Conservation (phyloP, 2,113 vertebrate genomes). For the Gnathochromis pfefferi region DNA sequence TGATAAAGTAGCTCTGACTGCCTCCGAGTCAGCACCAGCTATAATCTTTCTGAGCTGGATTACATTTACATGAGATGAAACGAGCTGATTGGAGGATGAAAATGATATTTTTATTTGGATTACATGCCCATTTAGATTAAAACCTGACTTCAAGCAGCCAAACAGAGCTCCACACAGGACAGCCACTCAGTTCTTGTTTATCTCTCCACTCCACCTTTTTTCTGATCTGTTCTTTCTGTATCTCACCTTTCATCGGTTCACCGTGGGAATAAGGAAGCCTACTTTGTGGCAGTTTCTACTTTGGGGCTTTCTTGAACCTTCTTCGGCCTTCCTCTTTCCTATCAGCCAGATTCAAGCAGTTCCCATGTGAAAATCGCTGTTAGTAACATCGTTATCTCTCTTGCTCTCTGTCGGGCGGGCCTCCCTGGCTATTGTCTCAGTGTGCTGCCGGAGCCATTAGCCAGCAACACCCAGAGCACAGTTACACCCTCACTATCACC, state of each 20-base stretch:
- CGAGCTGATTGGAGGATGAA: neutral
- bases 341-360: slow-evolving; percentile 14
- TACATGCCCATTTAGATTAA: neutral
- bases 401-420: slow-evolving; percentile 3
- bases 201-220: neutral
- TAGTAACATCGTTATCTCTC: slow-evolving; percentile 44
- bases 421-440: slow-evolving; percentile 57
- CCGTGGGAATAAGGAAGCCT: slow-evolving; percentile 38
- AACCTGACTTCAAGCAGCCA: neutral
- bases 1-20: neutral
- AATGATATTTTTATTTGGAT: neutral
- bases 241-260: neutral
- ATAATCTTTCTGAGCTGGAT: neutral
- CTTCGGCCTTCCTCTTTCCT: slow-evolving; percentile 28
- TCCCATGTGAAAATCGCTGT: slow-evolving; percentile 59
- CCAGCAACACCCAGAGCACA: slow-evolving; percentile 23
- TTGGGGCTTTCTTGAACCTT: neutral
- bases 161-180: neutral
- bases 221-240: neutral
- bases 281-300: neutral
- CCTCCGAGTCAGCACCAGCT: neutral
- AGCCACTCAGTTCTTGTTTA: neutral
- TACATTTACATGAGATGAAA: neutral
- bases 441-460: slow-evolving; percentile 15
- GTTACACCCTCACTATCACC: neutral